Conservation (phyloP, 2,113 vertebrate genomes). For the Oreochromis niloticus region DNA sequence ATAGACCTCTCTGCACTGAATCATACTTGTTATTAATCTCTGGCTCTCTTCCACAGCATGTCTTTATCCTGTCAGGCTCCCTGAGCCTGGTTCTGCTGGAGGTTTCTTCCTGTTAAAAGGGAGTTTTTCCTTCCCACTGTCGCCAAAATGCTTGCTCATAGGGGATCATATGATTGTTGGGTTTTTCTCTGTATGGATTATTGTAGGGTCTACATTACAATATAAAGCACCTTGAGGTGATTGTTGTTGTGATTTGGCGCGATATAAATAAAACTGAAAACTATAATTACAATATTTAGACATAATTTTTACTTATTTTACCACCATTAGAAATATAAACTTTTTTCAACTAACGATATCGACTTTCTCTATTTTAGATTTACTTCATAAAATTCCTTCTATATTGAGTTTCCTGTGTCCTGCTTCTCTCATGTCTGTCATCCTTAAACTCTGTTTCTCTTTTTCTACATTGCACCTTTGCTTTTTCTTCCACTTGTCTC, state of each 20-base stretch:
- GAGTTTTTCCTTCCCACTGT: no score
- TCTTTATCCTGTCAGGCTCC: no score
- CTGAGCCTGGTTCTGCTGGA: no score
- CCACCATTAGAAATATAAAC: not conserved
- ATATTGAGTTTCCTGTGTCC: not conserved
- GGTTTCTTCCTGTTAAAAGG: no score
- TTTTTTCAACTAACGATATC: rapidly evolving
- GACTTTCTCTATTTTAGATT: not conserved
- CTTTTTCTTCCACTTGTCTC: not conserved
- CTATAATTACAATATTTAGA: not conserved
- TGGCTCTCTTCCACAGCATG: not conserved
- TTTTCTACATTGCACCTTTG: not conserved
- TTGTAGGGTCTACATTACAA: rapidly evolving
- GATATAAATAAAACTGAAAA: rapidly evolving
- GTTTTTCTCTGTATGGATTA: rapidly evolving
- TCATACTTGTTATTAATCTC: no score
- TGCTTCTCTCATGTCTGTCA: not conserved
- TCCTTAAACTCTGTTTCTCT: not conserved
- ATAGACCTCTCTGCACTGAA: no score
- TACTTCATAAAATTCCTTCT: not conserved
- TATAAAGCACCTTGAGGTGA: not conserved
- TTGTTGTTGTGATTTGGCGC: rapidly evolving
- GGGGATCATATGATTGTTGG: rapidly evolving
- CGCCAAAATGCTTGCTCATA: not conserved
- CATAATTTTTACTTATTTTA: not conserved